Evolutionary conservation across 2,113 vertebrate species (phyloP).

Genomic region (Protobothrops mucrosquamatus): DNA sequence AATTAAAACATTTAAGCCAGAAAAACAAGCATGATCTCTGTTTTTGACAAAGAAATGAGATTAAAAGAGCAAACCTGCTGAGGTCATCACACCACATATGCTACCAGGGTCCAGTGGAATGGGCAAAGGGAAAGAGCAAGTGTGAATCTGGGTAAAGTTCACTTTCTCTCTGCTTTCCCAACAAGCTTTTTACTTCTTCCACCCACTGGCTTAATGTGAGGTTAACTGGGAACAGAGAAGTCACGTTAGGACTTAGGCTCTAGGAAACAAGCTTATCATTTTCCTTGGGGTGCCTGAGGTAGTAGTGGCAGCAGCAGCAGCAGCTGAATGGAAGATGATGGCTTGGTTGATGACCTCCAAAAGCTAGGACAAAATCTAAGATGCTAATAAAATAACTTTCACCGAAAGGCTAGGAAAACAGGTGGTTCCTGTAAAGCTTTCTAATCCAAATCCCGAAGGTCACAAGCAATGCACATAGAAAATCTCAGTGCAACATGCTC

Average conservation of each 20-base stretch:
- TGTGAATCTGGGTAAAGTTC: background rate
- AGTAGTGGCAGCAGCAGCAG: conserved; percentile 15
- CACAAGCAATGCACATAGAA: conserved; percentile 4
- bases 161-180: background rate
- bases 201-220: background rate
- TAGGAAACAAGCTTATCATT: background rate
- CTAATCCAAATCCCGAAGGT: background rate
- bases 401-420: background rate
- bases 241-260: background rate
- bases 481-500: conserved; percentile 2
- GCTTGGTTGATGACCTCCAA: background rate
- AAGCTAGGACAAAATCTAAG: conserved; percentile 3
- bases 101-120: background rate
- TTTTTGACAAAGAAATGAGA: conserved; percentile 5
- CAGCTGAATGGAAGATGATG: background rate
- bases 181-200: background rate
- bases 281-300: conserved; percentile 23
- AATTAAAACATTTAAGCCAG: conserved; percentile 21
- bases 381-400: background rate
- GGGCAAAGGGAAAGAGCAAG: background rate
- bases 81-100: conserved; percentile 5
- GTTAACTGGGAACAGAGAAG: background rate
- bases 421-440: background rate
- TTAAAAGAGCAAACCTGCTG: conserved; percentile 4
- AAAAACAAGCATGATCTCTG: conserved; percentile 9